A percentile compares a stretch with the other conserved stretches of the same genome.
phyloP scores from a whole-genome alignment of 2,888 invertebrate species.

The Drosophila macrothrix region DNA sequence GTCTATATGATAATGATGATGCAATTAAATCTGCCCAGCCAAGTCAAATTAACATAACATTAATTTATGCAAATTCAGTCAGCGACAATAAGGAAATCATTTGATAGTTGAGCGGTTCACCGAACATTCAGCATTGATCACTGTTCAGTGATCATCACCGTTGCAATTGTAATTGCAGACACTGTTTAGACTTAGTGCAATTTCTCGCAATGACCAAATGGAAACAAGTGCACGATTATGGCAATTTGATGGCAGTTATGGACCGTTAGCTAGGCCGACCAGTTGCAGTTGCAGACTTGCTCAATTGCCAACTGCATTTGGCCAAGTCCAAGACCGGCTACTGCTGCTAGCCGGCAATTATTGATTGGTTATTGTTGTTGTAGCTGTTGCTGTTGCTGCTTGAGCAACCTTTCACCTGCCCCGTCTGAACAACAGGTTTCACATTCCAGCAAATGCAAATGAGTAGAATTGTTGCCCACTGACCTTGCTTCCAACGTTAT shows the following conservation, averaged over 20 bases:
- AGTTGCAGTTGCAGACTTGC: conserved; percentile 54
- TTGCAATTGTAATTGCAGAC: conserved; percentile 23
- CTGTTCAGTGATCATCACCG: conserved; percentile 41
- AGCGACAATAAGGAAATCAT: conserved; percentile 64
- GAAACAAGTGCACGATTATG: conserved; percentile 68
- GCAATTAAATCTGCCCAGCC: conserved; percentile 60
- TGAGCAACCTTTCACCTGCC: conserved; percentile 54
- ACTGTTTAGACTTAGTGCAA: conserved; percentile 46
- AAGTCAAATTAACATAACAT: conserved; percentile 16
- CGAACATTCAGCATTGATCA: conserved; percentile 24
- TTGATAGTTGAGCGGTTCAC: conserved; percentile 37
- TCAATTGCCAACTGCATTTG: conserved; percentile 30
- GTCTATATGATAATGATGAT: conserved; percentile 51
- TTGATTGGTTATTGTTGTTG: conserved; percentile 9
- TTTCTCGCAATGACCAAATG: conserved; percentile 73
- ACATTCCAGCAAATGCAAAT: conserved; percentile 37
- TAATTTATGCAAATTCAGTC: conserved; percentile 59
- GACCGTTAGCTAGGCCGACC: conserved; percentile 52
- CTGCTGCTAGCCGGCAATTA: conserved; percentile 32
- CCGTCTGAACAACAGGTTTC: conserved; percentile 34
- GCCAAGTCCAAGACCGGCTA: conserved; percentile 43
- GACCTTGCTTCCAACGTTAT: conserved; percentile 36
- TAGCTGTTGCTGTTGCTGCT: conserved; percentile 16
- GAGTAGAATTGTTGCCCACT: conserved; percentile 27
- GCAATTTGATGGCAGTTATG: conserved; percentile 69